phyloP scores from a whole-genome alignment of 2,113 vertebrate genomes.

The Pseudorectes ferrugineus region DNA sequence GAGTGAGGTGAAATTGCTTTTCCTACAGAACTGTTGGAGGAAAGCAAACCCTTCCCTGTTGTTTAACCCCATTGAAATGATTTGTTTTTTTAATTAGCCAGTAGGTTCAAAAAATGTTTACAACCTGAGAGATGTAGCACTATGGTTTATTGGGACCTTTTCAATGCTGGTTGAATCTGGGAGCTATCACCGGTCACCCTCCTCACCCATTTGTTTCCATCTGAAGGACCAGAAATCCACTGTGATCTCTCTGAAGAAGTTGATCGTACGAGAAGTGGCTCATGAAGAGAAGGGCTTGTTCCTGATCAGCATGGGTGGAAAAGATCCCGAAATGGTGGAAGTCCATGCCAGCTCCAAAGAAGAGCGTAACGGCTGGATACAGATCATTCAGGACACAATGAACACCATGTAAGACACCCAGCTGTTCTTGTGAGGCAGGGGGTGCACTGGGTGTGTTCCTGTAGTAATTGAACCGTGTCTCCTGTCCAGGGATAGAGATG shows the following conservation, averaged over 20 bases:
- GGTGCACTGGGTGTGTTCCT: background rate
- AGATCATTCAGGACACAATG: constrained; percentile 87
- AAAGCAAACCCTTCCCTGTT: background rate
- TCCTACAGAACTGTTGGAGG: background rate
- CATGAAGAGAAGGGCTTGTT: constrained; percentile 97
- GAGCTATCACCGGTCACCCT: background rate
- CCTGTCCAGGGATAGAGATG: constrained; percentile 85
- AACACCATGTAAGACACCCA: constrained; percentile 82
- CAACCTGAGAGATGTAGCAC: background rate
- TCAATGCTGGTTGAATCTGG: background rate
- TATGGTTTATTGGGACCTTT: background rate
- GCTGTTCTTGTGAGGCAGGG: background rate
- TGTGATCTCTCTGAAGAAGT: constrained; percentile 93
- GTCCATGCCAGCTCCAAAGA: constrained; percentile 90
- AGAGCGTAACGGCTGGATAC: constrained; percentile 93
- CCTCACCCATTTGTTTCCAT: background rate
- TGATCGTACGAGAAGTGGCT: constrained; percentile 95
- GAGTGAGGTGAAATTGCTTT: background rate
- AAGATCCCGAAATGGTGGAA: constrained; percentile 93
- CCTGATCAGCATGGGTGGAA: constrained; percentile 87
- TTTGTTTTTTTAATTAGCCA: background rate
- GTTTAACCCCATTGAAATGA: background rate
- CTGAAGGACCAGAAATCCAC: constrained; percentile 92
- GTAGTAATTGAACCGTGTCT: background rate
- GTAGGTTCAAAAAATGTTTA: background rate